These are phyloP conservation scores for Coreoperca whiteheadi DNA, from an alignment of 2,113 vertebrate genomes.

Conservation along the genomic window DNA sequence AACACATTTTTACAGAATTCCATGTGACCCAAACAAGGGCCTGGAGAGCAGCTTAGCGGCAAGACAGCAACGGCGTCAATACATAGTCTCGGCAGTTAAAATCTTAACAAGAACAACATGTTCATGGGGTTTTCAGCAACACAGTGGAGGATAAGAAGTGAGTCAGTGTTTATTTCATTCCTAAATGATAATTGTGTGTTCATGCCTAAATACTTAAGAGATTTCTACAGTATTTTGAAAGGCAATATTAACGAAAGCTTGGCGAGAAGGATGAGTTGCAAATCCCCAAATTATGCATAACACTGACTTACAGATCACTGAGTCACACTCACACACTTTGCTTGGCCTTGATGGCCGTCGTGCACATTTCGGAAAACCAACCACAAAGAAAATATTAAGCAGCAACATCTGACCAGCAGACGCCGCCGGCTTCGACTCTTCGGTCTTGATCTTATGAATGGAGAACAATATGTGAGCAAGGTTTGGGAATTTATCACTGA, in stretches of 20 bases:
- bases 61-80: conserved; percentile 35
- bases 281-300: not conserved
- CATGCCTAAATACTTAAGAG: not conserved
- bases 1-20: conserved; percentile 31
- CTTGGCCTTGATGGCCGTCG: conserved; percentile 30
- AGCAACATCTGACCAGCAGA: conserved; percentile 74
- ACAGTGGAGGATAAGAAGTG: conserved; percentile 22
- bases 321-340: not conserved
- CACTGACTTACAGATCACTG: not conserved
- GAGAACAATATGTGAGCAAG: conserved; percentile 49
- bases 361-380: conserved; percentile 46
- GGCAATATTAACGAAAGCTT: not conserved
- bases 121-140: conserved; percentile 23
- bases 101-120: conserved; percentile 50
- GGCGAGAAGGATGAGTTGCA: not conserved
- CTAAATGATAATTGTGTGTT: conserved; percentile 22
- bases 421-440: conserved; percentile 20
- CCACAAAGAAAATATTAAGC: conserved; percentile 38
- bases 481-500: conserved; percentile 53
- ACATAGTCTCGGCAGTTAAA: conserved; percentile 9
- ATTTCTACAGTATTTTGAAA: not conserved
- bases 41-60: conserved; percentile 43
- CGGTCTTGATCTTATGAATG: conserved; percentile 63
- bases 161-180: conserved; percentile 42
- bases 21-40: conserved; percentile 41